phyloP scores from a whole-genome alignment of 2,888 invertebrate species.

The Lasioglossum malachurum region DNA sequence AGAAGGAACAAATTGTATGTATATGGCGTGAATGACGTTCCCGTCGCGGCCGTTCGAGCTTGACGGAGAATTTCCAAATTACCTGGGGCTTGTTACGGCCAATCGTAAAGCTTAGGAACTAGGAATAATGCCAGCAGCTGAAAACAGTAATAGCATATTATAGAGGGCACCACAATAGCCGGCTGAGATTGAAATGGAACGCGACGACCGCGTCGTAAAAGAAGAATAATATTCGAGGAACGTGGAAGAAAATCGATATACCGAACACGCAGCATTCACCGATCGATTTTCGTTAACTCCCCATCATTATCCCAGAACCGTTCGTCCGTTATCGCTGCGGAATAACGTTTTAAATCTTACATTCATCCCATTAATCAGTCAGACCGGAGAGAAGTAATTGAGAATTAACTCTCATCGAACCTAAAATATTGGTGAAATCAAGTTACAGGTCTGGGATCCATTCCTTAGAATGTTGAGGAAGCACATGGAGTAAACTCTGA shows the following conservation, averaged over 20 bases:
- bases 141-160: slow-evolving; percentile 56
- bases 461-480: slow-evolving; percentile 14
- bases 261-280: neutral
- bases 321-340: neutral
- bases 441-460: neutral
- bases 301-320: neutral
- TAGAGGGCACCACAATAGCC: slow-evolving; percentile 25
- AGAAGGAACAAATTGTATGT: slow-evolving; percentile 18
- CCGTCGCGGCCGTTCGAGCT: neutral
- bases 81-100: slow-evolving; percentile 50
- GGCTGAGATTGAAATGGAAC: slow-evolving; percentile 28
- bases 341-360: neutral
- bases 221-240: slow-evolving; percentile 34
- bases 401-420: neutral
- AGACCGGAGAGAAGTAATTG: neutral
- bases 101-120: slow-evolving; percentile 59
- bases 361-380: neutral
- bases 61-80: slow-evolving; percentile 50
- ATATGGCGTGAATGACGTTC: neutral
- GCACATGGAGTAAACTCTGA: neutral
- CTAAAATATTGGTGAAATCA: neutral
- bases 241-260: slow-evolving; percentile 50
- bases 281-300: neutral
- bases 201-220: slow-evolving; percentile 40
- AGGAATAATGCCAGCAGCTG: slow-evolving; percentile 51